phyloP scores from a whole-genome alignment of 2,113 vertebrate species.

The Callopanchax toddi region DNA sequence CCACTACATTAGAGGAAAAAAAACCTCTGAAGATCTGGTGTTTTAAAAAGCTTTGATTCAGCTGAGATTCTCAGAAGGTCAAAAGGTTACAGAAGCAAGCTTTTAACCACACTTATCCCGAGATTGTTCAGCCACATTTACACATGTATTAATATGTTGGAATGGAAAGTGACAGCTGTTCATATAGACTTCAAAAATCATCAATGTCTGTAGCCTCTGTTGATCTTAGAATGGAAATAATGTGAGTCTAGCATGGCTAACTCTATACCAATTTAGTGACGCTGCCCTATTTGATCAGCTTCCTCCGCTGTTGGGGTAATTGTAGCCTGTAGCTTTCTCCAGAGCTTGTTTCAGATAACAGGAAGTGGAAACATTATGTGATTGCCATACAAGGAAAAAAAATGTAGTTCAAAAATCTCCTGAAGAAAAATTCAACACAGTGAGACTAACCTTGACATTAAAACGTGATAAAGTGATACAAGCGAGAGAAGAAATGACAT shows the following conservation, averaged over 20 bases:
- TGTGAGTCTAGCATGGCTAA: background rate
- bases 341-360: background rate
- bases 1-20: background rate
- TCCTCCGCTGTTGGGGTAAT: background rate
- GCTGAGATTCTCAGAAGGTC: background rate
- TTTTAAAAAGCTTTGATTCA: background rate
- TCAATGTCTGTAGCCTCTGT: background rate
- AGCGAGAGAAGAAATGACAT: conserved; percentile 6
- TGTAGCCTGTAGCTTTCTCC: background rate
- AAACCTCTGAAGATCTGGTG: background rate
- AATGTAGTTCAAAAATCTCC: background rate
- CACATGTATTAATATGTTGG: background rate
- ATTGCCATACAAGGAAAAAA: background rate
- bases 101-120: background rate
- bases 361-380: background rate
- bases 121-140: background rate
- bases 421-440: conserved; percentile 13
- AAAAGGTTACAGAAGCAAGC: background rate
- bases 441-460: conserved; percentile 15
- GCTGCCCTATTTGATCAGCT: background rate
- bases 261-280: background rate
- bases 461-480: background rate
- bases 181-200: background rate
- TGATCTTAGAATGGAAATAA: background rate
- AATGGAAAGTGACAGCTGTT: background rate